Evolutionary conservation across 1,140 invertebrate genomes (phyloP).

Genomic region (Drosophila parvula): DNA sequence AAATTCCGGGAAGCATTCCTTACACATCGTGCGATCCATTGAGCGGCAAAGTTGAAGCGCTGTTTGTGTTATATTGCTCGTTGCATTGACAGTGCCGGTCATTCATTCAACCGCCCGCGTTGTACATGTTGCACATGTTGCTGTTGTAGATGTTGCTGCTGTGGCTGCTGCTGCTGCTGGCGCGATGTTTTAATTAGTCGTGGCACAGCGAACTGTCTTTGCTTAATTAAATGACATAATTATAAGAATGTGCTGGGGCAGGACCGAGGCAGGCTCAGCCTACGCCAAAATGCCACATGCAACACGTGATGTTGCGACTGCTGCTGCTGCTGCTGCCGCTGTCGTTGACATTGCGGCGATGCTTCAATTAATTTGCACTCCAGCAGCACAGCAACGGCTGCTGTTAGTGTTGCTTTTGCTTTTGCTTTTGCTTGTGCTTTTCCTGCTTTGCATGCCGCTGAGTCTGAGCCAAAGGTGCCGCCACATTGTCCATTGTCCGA

Average conservation of each 20-base stretch:
- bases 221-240: constrained; percentile 84
- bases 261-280: constrained; percentile 48
- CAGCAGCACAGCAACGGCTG: constrained; percentile 41
- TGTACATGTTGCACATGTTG: constrained; percentile 36
- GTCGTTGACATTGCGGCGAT: constrained; percentile 79
- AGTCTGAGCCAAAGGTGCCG: constrained; percentile 73
- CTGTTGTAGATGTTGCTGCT: constrained; percentile 20
- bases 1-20: constrained; percentile 83
- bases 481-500: constrained; percentile 74
- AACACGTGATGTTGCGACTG: constrained; percentile 73
- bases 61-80: constrained; percentile 53
- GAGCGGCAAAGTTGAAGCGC: constrained; percentile 68
- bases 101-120: constrained; percentile 70
- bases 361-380: constrained; percentile 82
- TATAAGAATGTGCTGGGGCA: constrained; percentile 80
- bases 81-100: constrained; percentile 59
- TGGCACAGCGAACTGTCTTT: constrained; percentile 78
- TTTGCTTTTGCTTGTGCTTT: constrained; percentile 2
- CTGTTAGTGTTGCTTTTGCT: neutral
- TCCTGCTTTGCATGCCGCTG: constrained; percentile 70
- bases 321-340: constrained; percentile 37
- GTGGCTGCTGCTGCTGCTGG: constrained; percentile 47
- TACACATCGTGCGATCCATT: constrained; percentile 76
- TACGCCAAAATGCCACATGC: constrained; percentile 77
- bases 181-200: constrained; percentile 84